Percentiles rank a stretch among this genome's conserved stretches.
These are phyloP conservation scores for Philereme vetulata DNA, from an alignment of 2,888 invertebrate genomes.

Conservation along the genomic window DNA sequence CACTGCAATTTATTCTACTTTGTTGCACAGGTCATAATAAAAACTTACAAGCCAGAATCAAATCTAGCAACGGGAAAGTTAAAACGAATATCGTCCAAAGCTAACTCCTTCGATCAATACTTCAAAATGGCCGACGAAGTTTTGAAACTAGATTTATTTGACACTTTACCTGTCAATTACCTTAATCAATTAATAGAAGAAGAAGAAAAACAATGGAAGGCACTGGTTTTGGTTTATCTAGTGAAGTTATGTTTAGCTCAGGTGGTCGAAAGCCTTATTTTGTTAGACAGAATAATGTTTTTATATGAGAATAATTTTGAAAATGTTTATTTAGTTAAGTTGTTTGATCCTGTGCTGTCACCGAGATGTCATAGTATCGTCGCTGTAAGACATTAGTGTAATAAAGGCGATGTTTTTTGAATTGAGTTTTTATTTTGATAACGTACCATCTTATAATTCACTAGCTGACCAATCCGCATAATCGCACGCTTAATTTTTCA, in stretches of 20 bases:
- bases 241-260: conserved; percentile 90
- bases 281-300: conserved; percentile 92
- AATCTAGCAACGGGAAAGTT: conserved; percentile 76
- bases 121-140: conserved; percentile 86
- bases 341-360: conserved; percentile 93
- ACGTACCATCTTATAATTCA: background rate
- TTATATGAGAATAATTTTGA: conserved; percentile 86
- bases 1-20: background rate
- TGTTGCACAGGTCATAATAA: conserved; percentile 67
- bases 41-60: conserved; percentile 56
- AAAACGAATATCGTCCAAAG: conserved; percentile 85
- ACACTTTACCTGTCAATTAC: conserved; percentile 61
- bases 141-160: conserved; percentile 79
- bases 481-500: too few species aligned
- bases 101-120: conserved; percentile 87
- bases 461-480: too few species aligned
- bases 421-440: background rate
- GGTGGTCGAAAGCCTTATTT: conserved; percentile 90
- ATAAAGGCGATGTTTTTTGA: conserved; percentile 9
- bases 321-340: conserved; percentile 85
- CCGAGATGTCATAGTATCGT: conserved; percentile 92
- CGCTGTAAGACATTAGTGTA: conserved; percentile 75
- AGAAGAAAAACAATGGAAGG: conserved; percentile 72
- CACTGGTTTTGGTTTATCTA: conserved; percentile 90
- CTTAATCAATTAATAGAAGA: conserved; percentile 48